phyloP scores from a whole-genome alignment of 2,888 invertebrate species.

The Neoscelio sp. region DNA sequence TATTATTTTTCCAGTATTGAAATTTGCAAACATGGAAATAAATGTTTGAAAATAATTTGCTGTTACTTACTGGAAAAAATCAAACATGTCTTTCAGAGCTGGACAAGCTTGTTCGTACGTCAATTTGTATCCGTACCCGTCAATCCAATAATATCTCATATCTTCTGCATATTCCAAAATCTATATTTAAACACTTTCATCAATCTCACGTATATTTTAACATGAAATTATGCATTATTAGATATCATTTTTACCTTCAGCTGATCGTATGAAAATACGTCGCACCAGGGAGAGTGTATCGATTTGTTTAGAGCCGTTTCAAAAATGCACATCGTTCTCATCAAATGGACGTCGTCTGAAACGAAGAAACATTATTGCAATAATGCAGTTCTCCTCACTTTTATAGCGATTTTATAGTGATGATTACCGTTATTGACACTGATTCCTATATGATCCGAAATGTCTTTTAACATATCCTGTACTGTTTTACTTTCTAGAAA shows the following conservation, averaged over 20 bases:
- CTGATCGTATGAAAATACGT: conserved; percentile 86
- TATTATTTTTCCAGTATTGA: no score
- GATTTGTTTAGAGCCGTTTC: conserved; percentile 91
- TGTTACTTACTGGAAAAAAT: conserved; percentile 88
- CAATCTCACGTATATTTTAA: background rate
- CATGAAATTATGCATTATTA: background rate
- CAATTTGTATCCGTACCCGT: conserved; percentile 91
- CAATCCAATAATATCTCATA: conserved; percentile 91
- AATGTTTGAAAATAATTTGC: conserved; percentile 5
- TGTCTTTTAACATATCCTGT: conserved; percentile 84
- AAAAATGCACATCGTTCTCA: conserved; percentile 91
- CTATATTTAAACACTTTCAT: conserved; percentile 79
- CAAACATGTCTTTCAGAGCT: conserved; percentile 88
- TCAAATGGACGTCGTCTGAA: conserved; percentile 86
- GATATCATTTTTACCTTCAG: conserved; percentile 83
- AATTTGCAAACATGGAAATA: background rate
- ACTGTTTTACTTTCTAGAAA: conserved; percentile 85
- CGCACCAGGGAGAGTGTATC: conserved; percentile 91
- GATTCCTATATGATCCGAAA: conserved; percentile 87
- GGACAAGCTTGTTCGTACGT: conserved; percentile 91
- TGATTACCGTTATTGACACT: conserved; percentile 80
- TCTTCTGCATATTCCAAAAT: conserved; percentile 90
- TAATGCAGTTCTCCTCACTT: background rate
- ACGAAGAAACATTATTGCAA: conserved; percentile 39
- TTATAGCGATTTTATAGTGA: conserved; percentile 1